Conservation (phyloP, 1,140 invertebrate species). For the Ips typographus region DNA sequence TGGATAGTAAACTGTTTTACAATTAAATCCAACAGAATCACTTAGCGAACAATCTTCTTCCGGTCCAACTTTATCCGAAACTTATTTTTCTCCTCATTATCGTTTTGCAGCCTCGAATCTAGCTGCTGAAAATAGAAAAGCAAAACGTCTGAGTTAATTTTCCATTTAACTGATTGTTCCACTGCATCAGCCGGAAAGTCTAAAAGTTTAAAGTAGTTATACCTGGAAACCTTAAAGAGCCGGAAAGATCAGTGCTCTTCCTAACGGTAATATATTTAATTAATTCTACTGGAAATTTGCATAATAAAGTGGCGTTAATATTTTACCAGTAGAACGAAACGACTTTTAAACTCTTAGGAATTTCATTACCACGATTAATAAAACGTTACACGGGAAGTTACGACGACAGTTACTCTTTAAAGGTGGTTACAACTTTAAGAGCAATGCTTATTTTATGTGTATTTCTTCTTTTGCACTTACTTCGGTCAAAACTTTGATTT, state of each 20-base stretch:
- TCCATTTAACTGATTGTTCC: background rate
- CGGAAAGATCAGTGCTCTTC: conserved; percentile 13
- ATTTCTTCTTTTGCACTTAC: no score
- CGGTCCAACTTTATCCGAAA: no score
- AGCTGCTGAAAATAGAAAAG: background rate
- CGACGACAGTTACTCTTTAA: conserved; percentile 8
- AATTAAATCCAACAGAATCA: no score
- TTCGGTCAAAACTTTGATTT: no score
- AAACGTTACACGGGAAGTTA: conserved; percentile 17
- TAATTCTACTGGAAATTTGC: conserved; percentile 24
- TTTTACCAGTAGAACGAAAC: conserved; percentile 20
- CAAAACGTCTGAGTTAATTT: background rate
- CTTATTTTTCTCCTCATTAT: no score
- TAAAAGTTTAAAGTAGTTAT: background rate
- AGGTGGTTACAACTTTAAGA: conserved; percentile 12
- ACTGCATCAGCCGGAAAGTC: background rate
- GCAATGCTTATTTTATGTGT: no score
- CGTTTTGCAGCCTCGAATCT: no score
- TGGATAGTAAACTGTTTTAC: no score
- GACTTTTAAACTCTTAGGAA: conserved; percentile 25
- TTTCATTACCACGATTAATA: conserved; percentile 23
- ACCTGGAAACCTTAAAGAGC: conserved; percentile 5
- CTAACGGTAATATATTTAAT: conserved; percentile 16
- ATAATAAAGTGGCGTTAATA: conserved; percentile 29
- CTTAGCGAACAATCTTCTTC: no score